phyloP scores from a whole-genome alignment of 2,888 invertebrate species.

The Helleia helle region DNA sequence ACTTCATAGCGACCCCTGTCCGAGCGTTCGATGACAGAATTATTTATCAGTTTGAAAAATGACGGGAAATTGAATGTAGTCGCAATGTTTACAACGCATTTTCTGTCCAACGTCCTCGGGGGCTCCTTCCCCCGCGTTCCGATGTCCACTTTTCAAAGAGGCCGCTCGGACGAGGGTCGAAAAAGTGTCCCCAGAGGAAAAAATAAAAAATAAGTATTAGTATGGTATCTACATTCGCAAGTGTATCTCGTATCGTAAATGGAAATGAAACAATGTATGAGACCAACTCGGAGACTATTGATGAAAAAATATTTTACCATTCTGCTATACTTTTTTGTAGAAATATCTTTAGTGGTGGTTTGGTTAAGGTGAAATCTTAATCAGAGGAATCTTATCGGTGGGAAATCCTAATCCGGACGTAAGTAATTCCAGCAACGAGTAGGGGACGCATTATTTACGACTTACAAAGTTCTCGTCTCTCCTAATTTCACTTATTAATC shows the following conservation, averaged over 20 bases:
- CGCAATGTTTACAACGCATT: conserved; percentile 76
- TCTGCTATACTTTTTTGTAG: not conserved
- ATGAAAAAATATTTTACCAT: conserved; percentile 3
- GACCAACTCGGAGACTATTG: not conserved
- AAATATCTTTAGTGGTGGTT: too few relatives aligned
- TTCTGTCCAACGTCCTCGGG: conserved; percentile 69
- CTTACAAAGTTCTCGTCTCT: too few relatives aligned
- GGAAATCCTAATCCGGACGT: too few relatives aligned
- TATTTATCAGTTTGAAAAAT: conserved; percentile 77
- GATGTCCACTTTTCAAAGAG: conserved; percentile 75
- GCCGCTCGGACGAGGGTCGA: conserved; percentile 74
- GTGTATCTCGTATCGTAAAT: conserved; percentile 56
- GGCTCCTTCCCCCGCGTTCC: conserved; percentile 73
- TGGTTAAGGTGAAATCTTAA: too few relatives aligned
- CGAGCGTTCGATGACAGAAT: conserved; percentile 74
- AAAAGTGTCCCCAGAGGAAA: conserved; percentile 73
- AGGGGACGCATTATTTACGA: too few relatives aligned
- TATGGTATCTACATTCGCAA: conserved; percentile 63
- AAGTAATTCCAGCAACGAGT: too few relatives aligned
- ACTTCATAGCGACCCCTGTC: conserved; percentile 74
- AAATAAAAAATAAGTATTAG: conserved; percentile 65
- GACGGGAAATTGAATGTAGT: conserved; percentile 76
- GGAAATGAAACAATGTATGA: conserved; percentile 48
- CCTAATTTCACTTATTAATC: too few relatives aligned
- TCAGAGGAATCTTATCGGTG: too few relatives aligned